These are phyloP conservation scores for Trypoxylon attenuatum DNA, from an alignment of 2,888 invertebrate genomes.

Conservation along the genomic window DNA sequence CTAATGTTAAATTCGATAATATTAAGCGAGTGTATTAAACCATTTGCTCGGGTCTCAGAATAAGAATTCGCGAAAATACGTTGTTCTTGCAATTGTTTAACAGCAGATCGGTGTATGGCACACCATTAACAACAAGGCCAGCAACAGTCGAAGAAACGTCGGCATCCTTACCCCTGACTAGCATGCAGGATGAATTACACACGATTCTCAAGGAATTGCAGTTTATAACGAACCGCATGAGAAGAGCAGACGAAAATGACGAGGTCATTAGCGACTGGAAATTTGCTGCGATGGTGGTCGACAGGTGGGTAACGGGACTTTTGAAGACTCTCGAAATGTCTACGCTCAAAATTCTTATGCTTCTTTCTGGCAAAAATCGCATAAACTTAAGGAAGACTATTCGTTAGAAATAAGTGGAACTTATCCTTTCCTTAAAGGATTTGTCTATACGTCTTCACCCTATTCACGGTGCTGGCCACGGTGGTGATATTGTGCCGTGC, in stretches of 20 bases:
- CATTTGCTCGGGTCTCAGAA: no score
- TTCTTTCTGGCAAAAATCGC: background rate
- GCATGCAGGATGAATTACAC: slow-evolving; percentile 90
- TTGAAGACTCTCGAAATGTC: background rate
- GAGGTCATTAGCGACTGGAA: slow-evolving; percentile 98
- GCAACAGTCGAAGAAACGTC: slow-evolving; percentile 84
- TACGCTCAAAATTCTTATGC: background rate
- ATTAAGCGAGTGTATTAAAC: no score
- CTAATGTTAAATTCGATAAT: no score
- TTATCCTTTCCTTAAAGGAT: slow-evolving; percentile 78
- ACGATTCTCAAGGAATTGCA: slow-evolving; percentile 94
- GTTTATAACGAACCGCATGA: slow-evolving; percentile 95
- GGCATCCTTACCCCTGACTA: slow-evolving; percentile 77
- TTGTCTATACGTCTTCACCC: slow-evolving; percentile 95
- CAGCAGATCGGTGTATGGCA: slow-evolving; percentile 67
- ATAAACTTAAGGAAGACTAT: background rate
- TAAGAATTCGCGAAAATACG: no score
- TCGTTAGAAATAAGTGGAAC: background rate
- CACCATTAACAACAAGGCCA: slow-evolving; percentile 76
- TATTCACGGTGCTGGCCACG: slow-evolving; percentile 95
- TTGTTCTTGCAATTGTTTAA: no score
- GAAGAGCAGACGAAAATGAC: slow-evolving; percentile 94
- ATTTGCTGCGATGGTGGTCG: slow-evolving; percentile 98
- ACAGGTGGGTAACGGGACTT: slow-evolving; percentile 77
- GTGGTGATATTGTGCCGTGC: slow-evolving; percentile 93